These are phyloP conservation scores for Drosophila emarginata DNA, from an alignment of 2,888 invertebrate species.

Conservation along the genomic window DNA sequence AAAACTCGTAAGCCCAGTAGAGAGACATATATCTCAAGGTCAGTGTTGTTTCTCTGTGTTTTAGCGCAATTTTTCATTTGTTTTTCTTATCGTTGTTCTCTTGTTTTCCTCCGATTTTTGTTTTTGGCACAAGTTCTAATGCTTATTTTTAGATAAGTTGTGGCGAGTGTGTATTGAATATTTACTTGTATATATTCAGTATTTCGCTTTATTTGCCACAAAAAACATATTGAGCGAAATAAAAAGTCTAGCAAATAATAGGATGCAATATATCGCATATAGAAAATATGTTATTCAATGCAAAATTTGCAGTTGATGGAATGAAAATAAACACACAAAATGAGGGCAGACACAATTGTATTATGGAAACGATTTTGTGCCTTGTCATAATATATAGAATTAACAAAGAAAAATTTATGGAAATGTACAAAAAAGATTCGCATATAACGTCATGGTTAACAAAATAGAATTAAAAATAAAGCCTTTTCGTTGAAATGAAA, in stretches of 20 bases:
- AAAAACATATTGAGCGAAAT: neutral
- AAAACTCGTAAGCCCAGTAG: constrained; percentile 1
- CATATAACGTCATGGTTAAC: no score
- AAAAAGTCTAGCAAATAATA: neutral
- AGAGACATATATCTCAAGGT: constrained; percentile 60
- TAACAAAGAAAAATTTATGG: neutral
- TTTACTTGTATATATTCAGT: neutral
- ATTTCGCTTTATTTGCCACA: neutral
- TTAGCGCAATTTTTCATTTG: constrained; percentile 41
- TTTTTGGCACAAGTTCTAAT: constrained; percentile 72
- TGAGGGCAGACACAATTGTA: neutral
- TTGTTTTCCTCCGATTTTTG: constrained; percentile 25
- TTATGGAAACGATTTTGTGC: neutral
- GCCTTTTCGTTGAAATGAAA: no score
- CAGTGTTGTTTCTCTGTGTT: constrained; percentile 21
- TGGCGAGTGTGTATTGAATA: constrained; percentile 6
- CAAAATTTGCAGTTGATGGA: neutral
- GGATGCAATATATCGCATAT: neutral
- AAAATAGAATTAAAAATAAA: no score
- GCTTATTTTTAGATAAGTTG: constrained; percentile 64
- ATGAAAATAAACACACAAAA: neutral
- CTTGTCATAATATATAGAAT: neutral
- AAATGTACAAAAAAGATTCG: no score
- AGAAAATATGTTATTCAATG: neutral
- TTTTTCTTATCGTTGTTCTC: constrained; percentile 28